phyloP scores from a whole-genome alignment of 2,888 invertebrate genomes.

The Tenthredo notha region DNA sequence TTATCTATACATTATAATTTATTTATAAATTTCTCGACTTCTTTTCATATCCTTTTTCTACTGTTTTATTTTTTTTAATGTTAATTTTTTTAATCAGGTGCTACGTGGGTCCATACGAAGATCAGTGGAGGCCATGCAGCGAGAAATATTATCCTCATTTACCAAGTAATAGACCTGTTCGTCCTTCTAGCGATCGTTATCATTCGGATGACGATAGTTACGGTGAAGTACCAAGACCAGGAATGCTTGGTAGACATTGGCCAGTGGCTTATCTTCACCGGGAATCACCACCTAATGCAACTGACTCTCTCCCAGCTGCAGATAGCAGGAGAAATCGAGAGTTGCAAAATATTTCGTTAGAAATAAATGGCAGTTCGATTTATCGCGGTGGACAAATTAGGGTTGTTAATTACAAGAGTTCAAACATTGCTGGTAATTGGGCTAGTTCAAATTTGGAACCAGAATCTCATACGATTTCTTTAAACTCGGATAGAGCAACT shows the following conservation, averaged over 20 bases:
- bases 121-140: constrained; percentile 94
- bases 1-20: not conserved
- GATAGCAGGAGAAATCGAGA: constrained; percentile 54
- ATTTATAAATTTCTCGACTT: not conserved
- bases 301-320: constrained; percentile 71
- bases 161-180: constrained; percentile 68
- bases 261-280: constrained; percentile 91
- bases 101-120: constrained; percentile 88
- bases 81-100: constrained; percentile 84
- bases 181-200: constrained; percentile 79
- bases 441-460: not conserved
- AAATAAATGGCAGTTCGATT: not conserved
- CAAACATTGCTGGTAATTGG: too few relatives aligned
- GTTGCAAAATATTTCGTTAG: not conserved
- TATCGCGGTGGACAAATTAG: not conserved
- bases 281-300: constrained; percentile 88
- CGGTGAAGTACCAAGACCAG: constrained; percentile 75
- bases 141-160: constrained; percentile 88
- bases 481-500: not conserved
- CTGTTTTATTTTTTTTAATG: too few relatives aligned
- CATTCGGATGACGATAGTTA: constrained; percentile 74
- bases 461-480: not conserved
- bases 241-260: constrained; percentile 82
- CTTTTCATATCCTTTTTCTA: constrained; percentile 38
- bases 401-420: not conserved